Evolutionary conservation across 2,797 vertebrate genomes (phyloP).

Genomic region (Pelochelys cantorii): DNA sequence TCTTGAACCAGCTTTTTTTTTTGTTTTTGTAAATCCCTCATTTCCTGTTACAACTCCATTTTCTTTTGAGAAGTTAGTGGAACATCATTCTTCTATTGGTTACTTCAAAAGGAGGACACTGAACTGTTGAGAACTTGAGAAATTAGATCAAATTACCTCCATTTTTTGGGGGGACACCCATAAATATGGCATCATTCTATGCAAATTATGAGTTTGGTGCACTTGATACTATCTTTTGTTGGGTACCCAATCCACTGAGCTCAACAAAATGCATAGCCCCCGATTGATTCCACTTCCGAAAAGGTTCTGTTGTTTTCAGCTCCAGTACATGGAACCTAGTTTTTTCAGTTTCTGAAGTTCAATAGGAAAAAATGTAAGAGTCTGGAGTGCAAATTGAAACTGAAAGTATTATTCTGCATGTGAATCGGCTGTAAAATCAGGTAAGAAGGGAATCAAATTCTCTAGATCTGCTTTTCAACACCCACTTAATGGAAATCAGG

Average conservation of each 20-base stretch:
- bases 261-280: background rate
- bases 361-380: background rate
- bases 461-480: background rate
- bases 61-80: background rate
- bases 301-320: conserved; percentile 17
- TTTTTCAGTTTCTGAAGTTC: conserved; percentile 6
- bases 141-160: background rate
- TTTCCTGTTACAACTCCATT: background rate
- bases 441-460: background rate
- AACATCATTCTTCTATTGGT: background rate
- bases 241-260: background rate
- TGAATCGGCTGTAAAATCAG: background rate
- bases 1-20: background rate
- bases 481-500: background rate
- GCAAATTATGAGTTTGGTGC: background rate
- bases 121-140: conserved; percentile 4
- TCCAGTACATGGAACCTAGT: background rate
- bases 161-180: background rate
- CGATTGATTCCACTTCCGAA: background rate
- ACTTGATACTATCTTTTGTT: background rate
- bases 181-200: background rate
- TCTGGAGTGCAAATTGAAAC: background rate
- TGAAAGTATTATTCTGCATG: background rate
- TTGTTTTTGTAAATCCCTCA: background rate
- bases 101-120: conserved; percentile 16